phyloP scores from a whole-genome alignment of 2,888 invertebrate genomes.

The Patella pellucida region DNA sequence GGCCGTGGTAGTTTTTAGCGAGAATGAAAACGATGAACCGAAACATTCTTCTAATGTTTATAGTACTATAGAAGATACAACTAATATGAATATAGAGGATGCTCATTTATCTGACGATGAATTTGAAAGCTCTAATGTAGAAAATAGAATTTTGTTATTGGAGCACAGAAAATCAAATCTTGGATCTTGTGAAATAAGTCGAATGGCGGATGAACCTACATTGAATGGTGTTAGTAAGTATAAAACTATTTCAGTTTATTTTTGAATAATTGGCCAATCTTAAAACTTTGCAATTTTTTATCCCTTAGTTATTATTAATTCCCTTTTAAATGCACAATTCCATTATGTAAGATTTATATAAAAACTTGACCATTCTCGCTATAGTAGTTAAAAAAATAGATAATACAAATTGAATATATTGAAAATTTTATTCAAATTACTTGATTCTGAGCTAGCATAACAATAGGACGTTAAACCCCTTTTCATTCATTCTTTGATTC shows the following conservation, averaged over 20 bases:
- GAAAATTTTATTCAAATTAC: too few relatives aligned
- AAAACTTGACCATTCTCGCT: too few relatives aligned
- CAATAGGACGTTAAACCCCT: too few relatives aligned
- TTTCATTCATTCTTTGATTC: too few relatives aligned
- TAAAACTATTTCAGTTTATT: background rate
- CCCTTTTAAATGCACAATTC: too few relatives aligned
- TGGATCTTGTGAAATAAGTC: slow-evolving; percentile 13
- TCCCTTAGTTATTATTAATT: too few relatives aligned
- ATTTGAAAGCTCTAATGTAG: slow-evolving; percentile 1
- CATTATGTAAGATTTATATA: too few relatives aligned
- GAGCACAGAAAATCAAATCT: slow-evolving; percentile 28
- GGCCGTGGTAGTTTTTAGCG: background rate
- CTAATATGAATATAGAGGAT: background rate
- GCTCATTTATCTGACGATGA: background rate
- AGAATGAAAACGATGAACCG: background rate
- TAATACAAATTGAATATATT: too few relatives aligned
- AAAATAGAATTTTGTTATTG: slow-evolving; percentile 24
- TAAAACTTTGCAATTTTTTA: too few relatives aligned
- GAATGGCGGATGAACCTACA: background rate
- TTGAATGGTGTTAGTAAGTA: slow-evolving; percentile 5
- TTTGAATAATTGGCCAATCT: background rate
- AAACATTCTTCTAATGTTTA: background rate
- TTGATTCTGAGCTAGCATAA: too few relatives aligned
- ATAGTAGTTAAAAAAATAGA: too few relatives aligned
- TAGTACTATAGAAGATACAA: background rate